Percentiles rank a stretch among this genome's conserved stretches.
Conservation (phyloP, 2,797 vertebrate species). For the Harpagifer antarcticus region DNA sequence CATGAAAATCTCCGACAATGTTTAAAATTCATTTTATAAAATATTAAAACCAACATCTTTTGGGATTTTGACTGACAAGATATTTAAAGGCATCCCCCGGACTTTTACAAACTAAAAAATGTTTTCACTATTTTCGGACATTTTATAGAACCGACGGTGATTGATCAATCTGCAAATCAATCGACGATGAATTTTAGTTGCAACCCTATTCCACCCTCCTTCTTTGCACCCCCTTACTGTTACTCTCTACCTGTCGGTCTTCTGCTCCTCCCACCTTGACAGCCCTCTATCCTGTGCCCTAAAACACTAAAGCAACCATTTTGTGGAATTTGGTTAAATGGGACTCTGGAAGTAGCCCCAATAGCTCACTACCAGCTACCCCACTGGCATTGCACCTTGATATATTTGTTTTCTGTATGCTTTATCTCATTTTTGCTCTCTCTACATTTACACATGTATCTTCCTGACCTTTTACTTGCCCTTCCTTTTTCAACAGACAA, state of each 20-base stretch:
- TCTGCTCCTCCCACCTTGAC: constrained; percentile 5
- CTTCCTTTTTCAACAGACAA: too few relatives aligned
- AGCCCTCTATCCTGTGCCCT: background rate
- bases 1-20: too few relatives aligned
- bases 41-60: too few relatives aligned
- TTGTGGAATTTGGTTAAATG: background rate
- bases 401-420: background rate
- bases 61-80: too few relatives aligned
- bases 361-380: background rate
- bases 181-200: too few relatives aligned
- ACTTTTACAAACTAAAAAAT: too few relatives aligned
- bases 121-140: too few relatives aligned
- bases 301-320: background rate
- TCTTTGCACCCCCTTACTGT: background rate
- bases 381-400: background rate
- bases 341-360: background rate
- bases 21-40: too few relatives aligned
- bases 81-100: too few relatives aligned
- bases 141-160: too few relatives aligned
- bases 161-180: too few relatives aligned
- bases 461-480: constrained; percentile 8
- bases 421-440: background rate
- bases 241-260: background rate
- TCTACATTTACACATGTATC: background rate
- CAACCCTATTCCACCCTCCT: background rate